Base-by-base conservation (phyloP, 2,113 vertebrate genomes). In the Corydoras sp. region DNA sequence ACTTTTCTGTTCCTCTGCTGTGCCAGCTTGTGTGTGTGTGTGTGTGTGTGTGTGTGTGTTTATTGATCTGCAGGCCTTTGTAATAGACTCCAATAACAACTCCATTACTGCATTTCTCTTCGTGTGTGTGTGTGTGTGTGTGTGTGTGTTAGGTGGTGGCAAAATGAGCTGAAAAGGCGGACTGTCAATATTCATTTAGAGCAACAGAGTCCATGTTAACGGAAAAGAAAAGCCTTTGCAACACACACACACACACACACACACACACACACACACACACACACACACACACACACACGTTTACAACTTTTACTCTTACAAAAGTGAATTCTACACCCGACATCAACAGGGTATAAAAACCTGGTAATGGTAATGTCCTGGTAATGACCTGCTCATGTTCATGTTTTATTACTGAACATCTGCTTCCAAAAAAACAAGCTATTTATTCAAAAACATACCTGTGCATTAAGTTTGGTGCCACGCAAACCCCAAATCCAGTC, bases 1-100 rank as follows among this genome's bases (percentile, higher is more conserved):
- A 24, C 18, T 24, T 24, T 24, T 24, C 18, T 24, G 18, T 24
- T 24, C 18, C 18, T 24, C 18, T 24, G 18, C 18, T 24, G 18
- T 65, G 70, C 65, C 65, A 67, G 64, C 68, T 54, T 58, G 64
- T 62, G 29, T 69, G 49, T 62, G 13, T 50, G 14, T 62, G 13
- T 50, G 14, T 82, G 84, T 92, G 18, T 24, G 18, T 24, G 18
- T 24, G 18, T 24, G 18, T 24, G 18, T 24, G 18, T 24, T 1
- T 24, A 93, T 93, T 91, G 93, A 94, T 92, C 93, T 82, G 85
- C 81, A 79, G 88, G 85, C 77, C 87, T 90, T 86, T 89, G 85
- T 91, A 92, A 95, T 92, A 92, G 90, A 93, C 91, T 92, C 92
- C 90, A 92, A 90, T 91, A 92, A 92, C 91, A 91, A 93, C 94